Conservation (phyloP, 2,888 invertebrate species). For the Piscicola geometra region DNA sequence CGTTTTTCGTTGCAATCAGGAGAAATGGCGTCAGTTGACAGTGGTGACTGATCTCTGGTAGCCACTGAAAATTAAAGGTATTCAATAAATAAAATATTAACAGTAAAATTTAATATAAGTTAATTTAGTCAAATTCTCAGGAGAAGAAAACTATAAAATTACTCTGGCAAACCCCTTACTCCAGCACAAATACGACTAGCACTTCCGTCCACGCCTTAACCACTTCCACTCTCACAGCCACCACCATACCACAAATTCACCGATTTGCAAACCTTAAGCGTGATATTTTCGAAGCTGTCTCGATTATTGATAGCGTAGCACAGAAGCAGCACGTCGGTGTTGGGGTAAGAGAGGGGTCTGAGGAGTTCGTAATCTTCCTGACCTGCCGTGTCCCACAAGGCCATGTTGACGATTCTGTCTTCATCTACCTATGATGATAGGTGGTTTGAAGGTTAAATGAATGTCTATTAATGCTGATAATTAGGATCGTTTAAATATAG, state of each 20-base stretch:
- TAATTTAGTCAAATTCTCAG: no score
- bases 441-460: no score
- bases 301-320: slow-evolving; percentile 40
- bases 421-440: slow-evolving; percentile 32
- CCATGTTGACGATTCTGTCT: slow-evolving; percentile 34
- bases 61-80: no score
- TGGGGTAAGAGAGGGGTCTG: slow-evolving; percentile 42
- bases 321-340: slow-evolving; percentile 40
- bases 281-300: slow-evolving; percentile 41
- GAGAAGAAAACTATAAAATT: no score
- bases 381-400: slow-evolving; percentile 42
- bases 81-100: no score
- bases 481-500: no score
- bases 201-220: not conserved
- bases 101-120: no score
- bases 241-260: not conserved
- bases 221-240: not conserved
- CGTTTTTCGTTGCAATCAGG: slow-evolving; percentile 42
- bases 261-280: slow-evolving; percentile 17
- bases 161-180: not conserved
- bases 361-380: slow-evolving; percentile 42
- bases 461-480: no score
- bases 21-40: slow-evolving; percentile 39
- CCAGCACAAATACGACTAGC: not conserved
- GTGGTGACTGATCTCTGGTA: slow-evolving; percentile 38